Conservation (phyloP, 2,888 invertebrate genomes). For the Nomada fabriciana region DNA sequence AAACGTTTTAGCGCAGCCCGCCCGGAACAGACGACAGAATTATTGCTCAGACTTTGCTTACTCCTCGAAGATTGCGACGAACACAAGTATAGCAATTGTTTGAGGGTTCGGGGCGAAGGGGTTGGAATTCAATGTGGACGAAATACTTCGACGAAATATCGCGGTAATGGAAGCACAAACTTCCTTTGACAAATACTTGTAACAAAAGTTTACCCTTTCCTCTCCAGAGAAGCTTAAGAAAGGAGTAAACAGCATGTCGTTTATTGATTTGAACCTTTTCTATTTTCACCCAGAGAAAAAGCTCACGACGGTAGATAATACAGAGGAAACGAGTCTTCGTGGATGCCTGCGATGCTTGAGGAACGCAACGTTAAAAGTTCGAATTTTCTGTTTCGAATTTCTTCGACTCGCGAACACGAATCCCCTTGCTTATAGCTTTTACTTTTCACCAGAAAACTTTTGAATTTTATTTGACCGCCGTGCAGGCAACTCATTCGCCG, state of each 20-base stretch:
- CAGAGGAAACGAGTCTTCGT: not conserved
- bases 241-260: slow-evolving; percentile 19
- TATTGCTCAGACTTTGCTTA: not conserved
- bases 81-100: not conserved
- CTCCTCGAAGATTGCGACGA: not conserved
- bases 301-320: slow-evolving; percentile 4
- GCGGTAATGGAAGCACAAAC: not conserved
- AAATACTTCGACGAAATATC: not conserved
- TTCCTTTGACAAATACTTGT: slow-evolving; percentile 25
- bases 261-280: slow-evolving; percentile 35
- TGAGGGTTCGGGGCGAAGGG: not conserved
- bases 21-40: not conserved
- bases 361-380: slow-evolving; percentile 28
- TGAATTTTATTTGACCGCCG: slow-evolving; percentile 43
- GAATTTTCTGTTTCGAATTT: not conserved
- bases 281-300: not conserved
- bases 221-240: slow-evolving; percentile 8
- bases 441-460: not conserved
- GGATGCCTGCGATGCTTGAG: slow-evolving; percentile 19
- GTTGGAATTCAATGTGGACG: too few relatives aligned
- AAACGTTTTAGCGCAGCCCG: too few relatives aligned
- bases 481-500: slow-evolving; percentile 8
- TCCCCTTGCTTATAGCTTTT: not conserved
- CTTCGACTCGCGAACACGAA: not conserved
- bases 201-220: slow-evolving; percentile 35